These are phyloP conservation scores for Ranitomeya imitator DNA, from an alignment of 2,113 vertebrate genomes.

Conservation along the genomic window DNA sequence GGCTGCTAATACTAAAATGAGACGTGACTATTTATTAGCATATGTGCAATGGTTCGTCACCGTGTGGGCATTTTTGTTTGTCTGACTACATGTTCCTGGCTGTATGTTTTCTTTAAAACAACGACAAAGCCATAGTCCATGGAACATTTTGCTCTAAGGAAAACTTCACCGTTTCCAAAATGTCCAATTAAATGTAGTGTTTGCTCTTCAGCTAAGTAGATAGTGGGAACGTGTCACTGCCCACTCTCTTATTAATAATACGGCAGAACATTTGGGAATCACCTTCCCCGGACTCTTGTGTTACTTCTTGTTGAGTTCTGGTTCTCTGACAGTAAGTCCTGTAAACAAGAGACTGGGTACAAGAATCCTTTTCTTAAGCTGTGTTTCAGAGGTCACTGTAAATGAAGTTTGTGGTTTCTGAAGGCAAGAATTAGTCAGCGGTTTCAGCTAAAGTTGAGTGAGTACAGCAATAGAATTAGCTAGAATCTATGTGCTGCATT, in stretches of 20 bases:
- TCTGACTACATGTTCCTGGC: no score
- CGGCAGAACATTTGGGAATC: neutral
- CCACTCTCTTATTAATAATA: slow-evolving; percentile 8
- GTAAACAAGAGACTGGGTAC: neutral
- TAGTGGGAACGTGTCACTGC: neutral
- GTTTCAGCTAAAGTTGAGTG: no score
- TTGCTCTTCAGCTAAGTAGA: neutral
- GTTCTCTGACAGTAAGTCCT: neutral
- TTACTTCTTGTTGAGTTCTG: neutral
- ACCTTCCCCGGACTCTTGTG: neutral
- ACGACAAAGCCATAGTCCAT: neutral
- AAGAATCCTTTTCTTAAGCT: neutral
- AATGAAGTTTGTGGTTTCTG: neutral
- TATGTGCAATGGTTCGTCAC: no score
- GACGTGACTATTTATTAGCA: no score
- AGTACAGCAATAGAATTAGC: no score
- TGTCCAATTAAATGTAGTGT: neutral
- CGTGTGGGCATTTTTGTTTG: no score
- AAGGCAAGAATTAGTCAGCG: neutral
- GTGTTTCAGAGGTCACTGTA: neutral
- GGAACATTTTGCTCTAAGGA: neutral
- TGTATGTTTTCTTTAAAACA: no score
- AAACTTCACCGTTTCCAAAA: neutral
- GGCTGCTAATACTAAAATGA: no score
- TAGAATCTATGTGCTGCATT: no score